phyloP scores from a whole-genome alignment of 2,888 invertebrate species.

The Boloria selene region DNA sequence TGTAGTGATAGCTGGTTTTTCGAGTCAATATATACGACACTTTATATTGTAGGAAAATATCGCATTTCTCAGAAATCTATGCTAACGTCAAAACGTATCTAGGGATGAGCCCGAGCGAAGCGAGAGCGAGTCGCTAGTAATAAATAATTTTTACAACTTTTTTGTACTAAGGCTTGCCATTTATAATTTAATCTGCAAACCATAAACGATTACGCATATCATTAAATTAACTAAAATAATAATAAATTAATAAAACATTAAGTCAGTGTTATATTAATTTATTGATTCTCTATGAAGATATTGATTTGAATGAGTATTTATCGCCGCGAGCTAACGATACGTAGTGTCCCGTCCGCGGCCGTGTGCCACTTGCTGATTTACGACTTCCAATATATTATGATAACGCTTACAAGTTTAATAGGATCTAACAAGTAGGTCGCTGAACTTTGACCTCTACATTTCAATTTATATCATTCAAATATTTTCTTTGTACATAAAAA shows the following conservation, averaged over 20 bases:
- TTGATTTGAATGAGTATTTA: not conserved
- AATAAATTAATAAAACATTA: too few species aligned
- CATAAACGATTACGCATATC: too few species aligned
- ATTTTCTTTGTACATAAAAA: not conserved
- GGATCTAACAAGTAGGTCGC: not conserved
- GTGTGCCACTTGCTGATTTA: slow-evolving; percentile 23
- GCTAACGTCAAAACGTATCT: too few species aligned
- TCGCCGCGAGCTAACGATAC: not conserved
- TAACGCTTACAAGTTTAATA: slow-evolving; percentile 11
- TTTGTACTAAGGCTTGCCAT: too few species aligned
- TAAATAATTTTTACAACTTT: too few species aligned
- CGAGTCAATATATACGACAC: too few species aligned
- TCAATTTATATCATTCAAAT: not conserved
- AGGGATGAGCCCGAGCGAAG: too few species aligned
- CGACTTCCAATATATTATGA: slow-evolving; percentile 9
- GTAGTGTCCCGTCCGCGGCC: not conserved
- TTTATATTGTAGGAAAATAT: too few species aligned
- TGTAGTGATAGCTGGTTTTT: too few species aligned
- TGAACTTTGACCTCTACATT: not conserved
- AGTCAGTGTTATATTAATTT: not conserved
- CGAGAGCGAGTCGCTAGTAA: too few species aligned
- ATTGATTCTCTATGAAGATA: not conserved
- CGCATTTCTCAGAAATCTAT: too few species aligned
- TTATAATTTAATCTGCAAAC: not conserved
- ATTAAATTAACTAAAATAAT: too few species aligned